phyloP scores from a whole-genome alignment of 2,113 vertebrate species.

The Apteryx owenii region DNA sequence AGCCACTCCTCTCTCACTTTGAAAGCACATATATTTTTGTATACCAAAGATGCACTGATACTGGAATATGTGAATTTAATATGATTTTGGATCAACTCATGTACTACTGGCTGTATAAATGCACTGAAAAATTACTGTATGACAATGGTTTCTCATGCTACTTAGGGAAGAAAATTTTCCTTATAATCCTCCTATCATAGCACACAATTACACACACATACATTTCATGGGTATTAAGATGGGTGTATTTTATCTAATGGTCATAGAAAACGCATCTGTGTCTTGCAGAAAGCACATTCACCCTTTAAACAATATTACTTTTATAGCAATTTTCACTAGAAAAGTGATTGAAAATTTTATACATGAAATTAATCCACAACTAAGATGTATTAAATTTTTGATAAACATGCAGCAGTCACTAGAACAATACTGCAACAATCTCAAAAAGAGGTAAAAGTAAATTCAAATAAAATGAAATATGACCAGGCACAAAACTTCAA shows the following conservation, averaged over 20 bases:
- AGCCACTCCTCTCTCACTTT: neutral
- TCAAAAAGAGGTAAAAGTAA: neutral
- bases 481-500: neutral
- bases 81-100: neutral
- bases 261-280: neutral
- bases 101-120: neutral
- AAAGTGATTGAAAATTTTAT: neutral
- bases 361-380: neutral
- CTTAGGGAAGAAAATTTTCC: neutral
- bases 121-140: neutral
- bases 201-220: neutral
- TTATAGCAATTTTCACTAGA: neutral
- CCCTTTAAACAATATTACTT: neutral
- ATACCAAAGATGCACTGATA: neutral
- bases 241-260: neutral
- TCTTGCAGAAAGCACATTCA: neutral
- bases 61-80: neutral
- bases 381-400: neutral
- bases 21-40: rapidly evolving
- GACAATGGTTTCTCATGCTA: neutral
- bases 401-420: neutral
- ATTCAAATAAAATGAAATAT: neutral
- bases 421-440: neutral
- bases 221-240: neutral
- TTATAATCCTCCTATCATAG: neutral